phyloP scores from a whole-genome alignment of 53 echinoderm and acorn worm genomes.

The Henricia sp. region DNA sequence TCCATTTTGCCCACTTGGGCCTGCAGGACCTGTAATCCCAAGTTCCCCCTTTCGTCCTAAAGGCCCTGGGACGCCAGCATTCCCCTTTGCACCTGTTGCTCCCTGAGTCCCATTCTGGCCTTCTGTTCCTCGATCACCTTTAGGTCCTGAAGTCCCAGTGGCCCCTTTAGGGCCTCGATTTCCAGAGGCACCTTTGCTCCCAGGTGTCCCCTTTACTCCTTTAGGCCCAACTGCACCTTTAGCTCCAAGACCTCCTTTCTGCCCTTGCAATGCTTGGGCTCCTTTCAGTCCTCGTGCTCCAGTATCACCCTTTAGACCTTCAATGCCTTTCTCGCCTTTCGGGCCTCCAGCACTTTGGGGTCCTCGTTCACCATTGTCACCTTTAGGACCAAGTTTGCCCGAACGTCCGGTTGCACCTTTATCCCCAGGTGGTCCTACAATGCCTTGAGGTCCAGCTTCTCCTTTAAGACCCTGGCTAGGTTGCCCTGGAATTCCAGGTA shows the following conservation, averaged over 20 bases:
- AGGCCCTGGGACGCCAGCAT: not conserved
- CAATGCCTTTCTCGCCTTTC: not conserved
- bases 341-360: not conserved
- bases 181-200: not conserved
- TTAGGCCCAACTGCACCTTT: not conserved
- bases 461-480: constrained; percentile 25
- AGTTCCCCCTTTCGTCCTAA: constrained; percentile 3
- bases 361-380: not conserved
- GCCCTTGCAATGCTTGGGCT: not conserved
- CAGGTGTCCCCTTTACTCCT: constrained; percentile 6
- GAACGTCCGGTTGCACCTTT: not conserved
- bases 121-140: not conserved
- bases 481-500: constrained; percentile 11
- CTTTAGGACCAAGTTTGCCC: constrained; percentile 17
- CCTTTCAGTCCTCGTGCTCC: constrained; percentile 4
- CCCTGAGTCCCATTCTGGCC: constrained; percentile 6
- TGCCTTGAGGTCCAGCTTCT: constrained; percentile 11
- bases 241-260: not conserved
- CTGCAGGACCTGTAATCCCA: not conserved
- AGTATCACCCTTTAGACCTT: not conserved
- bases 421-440: constrained; percentile 13
- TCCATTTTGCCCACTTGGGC: not conserved
- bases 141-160: not conserved
- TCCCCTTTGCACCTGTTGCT: not conserved
- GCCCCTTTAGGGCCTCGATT: not conserved